Percentiles rank a stretch among this genome's conserved stretches.
Conservation (phyloP, 2,888 invertebrate genomes). For the Portevinia maculata region DNA sequence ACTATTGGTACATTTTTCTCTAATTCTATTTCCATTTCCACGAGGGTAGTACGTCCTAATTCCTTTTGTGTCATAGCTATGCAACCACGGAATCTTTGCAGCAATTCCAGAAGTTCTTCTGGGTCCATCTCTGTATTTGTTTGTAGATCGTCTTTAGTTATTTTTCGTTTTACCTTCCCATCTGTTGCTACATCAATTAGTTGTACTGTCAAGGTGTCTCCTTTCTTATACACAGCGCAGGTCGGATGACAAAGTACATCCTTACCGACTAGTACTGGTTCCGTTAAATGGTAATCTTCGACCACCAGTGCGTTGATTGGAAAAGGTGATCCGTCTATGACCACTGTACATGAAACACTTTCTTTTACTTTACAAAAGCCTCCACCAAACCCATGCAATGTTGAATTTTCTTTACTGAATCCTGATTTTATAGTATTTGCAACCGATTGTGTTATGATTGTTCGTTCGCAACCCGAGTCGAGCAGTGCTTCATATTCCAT, state of each 20-base stretch:
- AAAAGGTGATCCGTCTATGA: not conserved
- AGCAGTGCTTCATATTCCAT: slow-evolving; percentile 11
- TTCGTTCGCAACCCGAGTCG: not conserved
- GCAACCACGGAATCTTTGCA: not conserved
- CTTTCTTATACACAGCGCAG: not conserved
- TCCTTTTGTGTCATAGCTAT: not conserved
- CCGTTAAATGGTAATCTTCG: not conserved
- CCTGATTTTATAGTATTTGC: not conserved
- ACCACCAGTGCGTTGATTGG: not conserved
- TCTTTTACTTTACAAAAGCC: not conserved
- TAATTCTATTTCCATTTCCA: slow-evolving; percentile 1
- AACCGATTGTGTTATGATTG: slow-evolving; percentile 12
- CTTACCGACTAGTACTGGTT: slow-evolving; percentile 10
- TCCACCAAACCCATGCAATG: slow-evolving; percentile 31
- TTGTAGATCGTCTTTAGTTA: too few species aligned
- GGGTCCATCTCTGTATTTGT: too few species aligned
- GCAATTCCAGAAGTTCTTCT: too few species aligned
- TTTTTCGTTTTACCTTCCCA: not conserved
- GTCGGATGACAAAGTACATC: not conserved
- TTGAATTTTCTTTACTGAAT: too few species aligned
- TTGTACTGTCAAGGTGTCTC: not conserved
- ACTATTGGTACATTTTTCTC: too few species aligned
- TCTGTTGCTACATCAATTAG: not conserved
- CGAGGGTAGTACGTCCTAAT: not conserved
- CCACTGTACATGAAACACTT: not conserved